phyloP scores from a whole-genome alignment of 2,113 vertebrate species.

The Micronycteris hirsuta region DNA sequence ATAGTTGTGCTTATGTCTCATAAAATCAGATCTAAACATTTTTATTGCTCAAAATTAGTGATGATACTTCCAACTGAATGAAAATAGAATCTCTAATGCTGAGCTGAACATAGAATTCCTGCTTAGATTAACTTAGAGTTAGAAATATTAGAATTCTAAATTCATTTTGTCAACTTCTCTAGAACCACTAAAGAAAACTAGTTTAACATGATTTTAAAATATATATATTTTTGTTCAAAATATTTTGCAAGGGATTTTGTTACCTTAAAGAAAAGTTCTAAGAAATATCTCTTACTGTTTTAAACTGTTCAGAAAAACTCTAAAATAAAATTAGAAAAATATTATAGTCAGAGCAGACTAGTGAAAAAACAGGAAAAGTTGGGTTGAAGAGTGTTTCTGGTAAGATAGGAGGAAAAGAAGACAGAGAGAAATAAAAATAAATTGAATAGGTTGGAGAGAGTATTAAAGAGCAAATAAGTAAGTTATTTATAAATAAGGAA shows the following conservation, averaged over 20 bases:
- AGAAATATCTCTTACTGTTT: background rate
- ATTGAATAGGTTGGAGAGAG: background rate
- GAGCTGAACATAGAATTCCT: background rate
- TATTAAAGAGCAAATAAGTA: background rate
- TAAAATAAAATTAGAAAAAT: background rate
- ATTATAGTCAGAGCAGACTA: background rate
- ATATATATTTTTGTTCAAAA: background rate
- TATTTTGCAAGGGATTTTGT: background rate
- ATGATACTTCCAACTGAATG: background rate
- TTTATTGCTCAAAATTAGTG: background rate
- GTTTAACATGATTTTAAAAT: background rate
- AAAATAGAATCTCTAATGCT: background rate
- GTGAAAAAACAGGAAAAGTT: background rate
- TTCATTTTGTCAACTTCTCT: background rate
- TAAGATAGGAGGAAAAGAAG: background rate
- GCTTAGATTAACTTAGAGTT: background rate
- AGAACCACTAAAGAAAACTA: background rate
- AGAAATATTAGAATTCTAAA: background rate
- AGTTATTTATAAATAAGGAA: background rate
- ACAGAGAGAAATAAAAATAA: background rate
- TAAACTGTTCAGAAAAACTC: background rate
- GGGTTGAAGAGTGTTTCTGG: background rate
- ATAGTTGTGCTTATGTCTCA: background rate
- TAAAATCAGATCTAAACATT: background rate
- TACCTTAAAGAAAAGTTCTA: background rate